These are phyloP conservation scores for Nephrotoma flavescens DNA, from an alignment of 2,888 invertebrate genomes.

Conservation along the genomic window DNA sequence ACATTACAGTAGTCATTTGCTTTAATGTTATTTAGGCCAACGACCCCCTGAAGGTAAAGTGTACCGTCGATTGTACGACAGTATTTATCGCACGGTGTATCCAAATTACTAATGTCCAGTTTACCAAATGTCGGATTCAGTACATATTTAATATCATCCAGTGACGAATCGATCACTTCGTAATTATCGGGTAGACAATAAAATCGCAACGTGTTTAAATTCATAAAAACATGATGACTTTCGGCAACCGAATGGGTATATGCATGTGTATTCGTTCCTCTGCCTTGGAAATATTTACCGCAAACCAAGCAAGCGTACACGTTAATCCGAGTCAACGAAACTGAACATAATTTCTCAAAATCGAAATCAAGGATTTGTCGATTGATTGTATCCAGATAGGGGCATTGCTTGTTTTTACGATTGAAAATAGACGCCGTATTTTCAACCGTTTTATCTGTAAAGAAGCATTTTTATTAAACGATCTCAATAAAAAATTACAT, in stretches of 20 bases:
- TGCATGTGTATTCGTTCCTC: slow-evolving; percentile 96
- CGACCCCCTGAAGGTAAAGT: slow-evolving; percentile 93
- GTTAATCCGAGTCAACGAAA: slow-evolving; percentile 94
- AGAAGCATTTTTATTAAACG: neutral
- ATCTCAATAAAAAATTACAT: neutral
- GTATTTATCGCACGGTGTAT: slow-evolving; percentile 54
- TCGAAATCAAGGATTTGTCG: slow-evolving; percentile 95
- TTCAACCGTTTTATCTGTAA: slow-evolving; percentile 3
- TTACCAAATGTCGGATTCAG: slow-evolving; percentile 89
- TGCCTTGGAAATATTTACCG: slow-evolving; percentile 95
- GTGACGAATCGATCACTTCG: slow-evolving; percentile 94
- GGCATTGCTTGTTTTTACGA: slow-evolving; percentile 55
- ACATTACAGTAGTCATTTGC: slow-evolving; percentile 99
- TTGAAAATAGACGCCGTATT: slow-evolving; percentile 25
- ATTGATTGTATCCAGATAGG: slow-evolving; percentile 96
- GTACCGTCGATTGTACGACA: slow-evolving; percentile 93
- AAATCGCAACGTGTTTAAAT: slow-evolving; percentile 90
- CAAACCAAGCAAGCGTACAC: slow-evolving; percentile 99
- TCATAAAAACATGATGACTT: slow-evolving; percentile 94
- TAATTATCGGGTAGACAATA: slow-evolving; percentile 99
- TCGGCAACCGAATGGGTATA: slow-evolving; percentile 98
- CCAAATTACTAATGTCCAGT: slow-evolving; percentile 68
- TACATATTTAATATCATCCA: slow-evolving; percentile 98
- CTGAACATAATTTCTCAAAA: slow-evolving; percentile 97
- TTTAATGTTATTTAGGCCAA: slow-evolving; percentile 96